Conservation (phyloP, 2,888 invertebrate species). For the Lamellibrachia satsuma region DNA sequence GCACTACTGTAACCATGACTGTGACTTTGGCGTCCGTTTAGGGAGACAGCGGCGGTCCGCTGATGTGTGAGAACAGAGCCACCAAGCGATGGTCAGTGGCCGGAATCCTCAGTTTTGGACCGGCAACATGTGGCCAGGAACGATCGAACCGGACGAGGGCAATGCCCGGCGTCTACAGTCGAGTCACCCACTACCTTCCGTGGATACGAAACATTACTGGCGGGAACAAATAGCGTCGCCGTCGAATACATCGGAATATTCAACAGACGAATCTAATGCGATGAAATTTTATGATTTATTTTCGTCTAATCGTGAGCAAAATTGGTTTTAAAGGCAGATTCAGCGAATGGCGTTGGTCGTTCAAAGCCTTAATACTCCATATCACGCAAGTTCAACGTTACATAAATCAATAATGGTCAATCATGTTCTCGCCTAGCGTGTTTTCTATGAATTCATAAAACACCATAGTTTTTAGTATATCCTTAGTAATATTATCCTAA, state of each 20-base stretch:
- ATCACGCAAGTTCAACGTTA: too few species aligned
- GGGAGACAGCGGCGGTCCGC: constrained; percentile 63
- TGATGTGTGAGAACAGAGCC: constrained; percentile 49
- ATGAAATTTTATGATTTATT: too few species aligned
- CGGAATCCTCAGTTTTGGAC: constrained; percentile 56
- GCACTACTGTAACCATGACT: neutral
- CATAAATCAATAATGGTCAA: too few species aligned
- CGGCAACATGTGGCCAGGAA: constrained; percentile 43
- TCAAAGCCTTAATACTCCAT: too few species aligned
- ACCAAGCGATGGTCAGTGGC: constrained; percentile 49
- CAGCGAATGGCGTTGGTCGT: too few species aligned
- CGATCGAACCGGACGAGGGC: neutral
- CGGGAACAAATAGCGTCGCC: neutral
- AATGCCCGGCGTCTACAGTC: neutral
- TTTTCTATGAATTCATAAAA: too few species aligned
- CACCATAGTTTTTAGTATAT: neutral
- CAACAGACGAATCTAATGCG: neutral
- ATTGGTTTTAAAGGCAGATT: too few species aligned
- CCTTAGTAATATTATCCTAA: neutral
- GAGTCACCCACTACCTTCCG: neutral
- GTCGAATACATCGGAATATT: neutral
- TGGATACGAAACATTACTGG: neutral
- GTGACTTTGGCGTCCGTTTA: constrained; percentile 33
- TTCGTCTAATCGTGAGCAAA: too few species aligned
- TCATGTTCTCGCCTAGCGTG: too few species aligned